Conservation (phyloP, 2,113 vertebrate species). For the Xyrauchen texanus region DNA sequence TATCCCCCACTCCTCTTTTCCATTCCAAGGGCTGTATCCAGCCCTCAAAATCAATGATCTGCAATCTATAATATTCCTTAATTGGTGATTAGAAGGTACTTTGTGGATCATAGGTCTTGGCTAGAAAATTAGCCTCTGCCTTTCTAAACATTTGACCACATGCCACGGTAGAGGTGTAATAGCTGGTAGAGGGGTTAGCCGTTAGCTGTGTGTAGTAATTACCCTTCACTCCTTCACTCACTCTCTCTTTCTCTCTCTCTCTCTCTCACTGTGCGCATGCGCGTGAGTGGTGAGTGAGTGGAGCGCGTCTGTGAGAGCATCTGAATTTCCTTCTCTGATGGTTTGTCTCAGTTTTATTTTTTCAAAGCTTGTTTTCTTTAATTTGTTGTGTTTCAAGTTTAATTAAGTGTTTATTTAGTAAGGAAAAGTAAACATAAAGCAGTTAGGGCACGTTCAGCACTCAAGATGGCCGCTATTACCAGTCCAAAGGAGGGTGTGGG, state of each 20-base stretch:
- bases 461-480: neutral
- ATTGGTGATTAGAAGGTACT: slow-evolving; percentile 73
- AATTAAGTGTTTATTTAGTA: too few species aligned
- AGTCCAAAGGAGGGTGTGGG: neutral
- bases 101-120: slow-evolving; percentile 71
- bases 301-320: too few species aligned
- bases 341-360: too few species aligned
- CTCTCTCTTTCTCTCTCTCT: too few species aligned
- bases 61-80: slow-evolving; percentile 72
- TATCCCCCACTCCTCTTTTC: slow-evolving; percentile 36
- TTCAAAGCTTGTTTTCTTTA: too few species aligned
- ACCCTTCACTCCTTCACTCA: slow-evolving; percentile 25
- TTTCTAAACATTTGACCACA: slow-evolving; percentile 68
- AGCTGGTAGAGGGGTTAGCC: slow-evolving; percentile 58
- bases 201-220: slow-evolving; percentile 40
- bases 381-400: too few species aligned
- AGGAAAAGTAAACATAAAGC: too few species aligned
- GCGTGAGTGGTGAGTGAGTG: too few species aligned
- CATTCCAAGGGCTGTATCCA: slow-evolving; percentile 49
- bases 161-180: slow-evolving; percentile 56
- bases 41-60: slow-evolving; percentile 69
- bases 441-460: too few species aligned
- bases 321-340: too few species aligned
- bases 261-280: too few species aligned
- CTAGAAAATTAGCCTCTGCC: slow-evolving; percentile 64